Evolutionary conservation across 2,113 vertebrate species (phyloP).

Genomic region (Etheostoma spectabile): DNA sequence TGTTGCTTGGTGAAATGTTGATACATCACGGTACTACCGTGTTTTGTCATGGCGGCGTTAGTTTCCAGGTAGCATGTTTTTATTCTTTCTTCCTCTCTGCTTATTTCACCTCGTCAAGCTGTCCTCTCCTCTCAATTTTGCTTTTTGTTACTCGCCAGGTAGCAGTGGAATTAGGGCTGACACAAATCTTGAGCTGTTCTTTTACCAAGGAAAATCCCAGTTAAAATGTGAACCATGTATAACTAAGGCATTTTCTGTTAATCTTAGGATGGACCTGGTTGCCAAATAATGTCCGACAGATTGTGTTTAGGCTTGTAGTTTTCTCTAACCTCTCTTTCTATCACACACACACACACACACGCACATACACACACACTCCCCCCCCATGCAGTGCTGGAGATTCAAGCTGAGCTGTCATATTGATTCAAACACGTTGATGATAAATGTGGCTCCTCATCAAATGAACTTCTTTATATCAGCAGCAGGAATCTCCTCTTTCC

Average conservation of each 20-base stretch:
- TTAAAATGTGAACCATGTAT: not conserved
- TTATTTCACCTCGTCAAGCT: conserved; percentile 3
- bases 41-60: conserved; percentile 7
- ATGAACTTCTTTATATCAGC: not conserved
- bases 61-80: conserved; percentile 23
- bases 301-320: conserved; percentile 41
- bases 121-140: conserved; percentile 8
- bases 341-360: not conserved
- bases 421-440: conserved; percentile 2
- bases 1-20: conserved; percentile 32
- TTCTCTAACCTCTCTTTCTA: not conserved
- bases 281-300: conserved; percentile 9
- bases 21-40: conserved; percentile 14
- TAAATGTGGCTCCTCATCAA: conserved; percentile 3
- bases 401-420: conserved; percentile 41
- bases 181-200: not conserved
- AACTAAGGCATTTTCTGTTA: not conserved
- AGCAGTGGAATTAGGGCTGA: not conserved
- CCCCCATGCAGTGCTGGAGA: not conserved
- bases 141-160: not conserved
- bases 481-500: not conserved
- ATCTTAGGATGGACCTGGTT: not conserved
- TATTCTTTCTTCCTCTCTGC: not conserved
- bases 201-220: not conserved
- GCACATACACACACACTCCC: not conserved